These are phyloP conservation scores for Glossophaga mutica DNA, from an alignment of 2,797 vertebrate genomes.

Conservation along the genomic window DNA sequence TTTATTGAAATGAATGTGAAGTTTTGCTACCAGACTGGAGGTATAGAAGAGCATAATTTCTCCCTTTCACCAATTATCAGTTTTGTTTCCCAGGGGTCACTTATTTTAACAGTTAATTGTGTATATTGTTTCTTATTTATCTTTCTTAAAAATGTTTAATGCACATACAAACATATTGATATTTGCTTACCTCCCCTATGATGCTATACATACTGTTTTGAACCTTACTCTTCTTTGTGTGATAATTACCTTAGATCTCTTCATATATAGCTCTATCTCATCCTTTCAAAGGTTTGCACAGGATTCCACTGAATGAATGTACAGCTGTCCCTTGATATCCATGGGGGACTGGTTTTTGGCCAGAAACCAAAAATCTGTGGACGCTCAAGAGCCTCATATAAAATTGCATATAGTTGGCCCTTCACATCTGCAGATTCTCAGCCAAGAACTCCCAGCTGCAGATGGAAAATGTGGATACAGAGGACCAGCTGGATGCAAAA, in stretches of 20 bases:
- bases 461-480: neutral
- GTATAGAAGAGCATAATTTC: neutral
- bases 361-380: neutral
- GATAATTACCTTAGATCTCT: neutral
- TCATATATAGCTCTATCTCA: neutral
- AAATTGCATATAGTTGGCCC: neutral
- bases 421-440: neutral
- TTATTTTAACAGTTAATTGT: neutral
- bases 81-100: neutral
- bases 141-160: neutral
- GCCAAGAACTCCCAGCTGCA: neutral
- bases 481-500: neutral
- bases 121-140: neutral
- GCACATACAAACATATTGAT: neutral
- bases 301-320: neutral
- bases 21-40: neutral
- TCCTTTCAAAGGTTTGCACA: neutral
- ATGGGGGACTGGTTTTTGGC: neutral
- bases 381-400: neutral
- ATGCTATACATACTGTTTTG: neutral
- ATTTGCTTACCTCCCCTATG: neutral
- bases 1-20: constrained; percentile 18
- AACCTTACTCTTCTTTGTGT: neutral
- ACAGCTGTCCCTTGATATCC: neutral
- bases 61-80: neutral